Conservation (phyloP, 2,113 vertebrate genomes). For the Caranx ignobilis region DNA sequence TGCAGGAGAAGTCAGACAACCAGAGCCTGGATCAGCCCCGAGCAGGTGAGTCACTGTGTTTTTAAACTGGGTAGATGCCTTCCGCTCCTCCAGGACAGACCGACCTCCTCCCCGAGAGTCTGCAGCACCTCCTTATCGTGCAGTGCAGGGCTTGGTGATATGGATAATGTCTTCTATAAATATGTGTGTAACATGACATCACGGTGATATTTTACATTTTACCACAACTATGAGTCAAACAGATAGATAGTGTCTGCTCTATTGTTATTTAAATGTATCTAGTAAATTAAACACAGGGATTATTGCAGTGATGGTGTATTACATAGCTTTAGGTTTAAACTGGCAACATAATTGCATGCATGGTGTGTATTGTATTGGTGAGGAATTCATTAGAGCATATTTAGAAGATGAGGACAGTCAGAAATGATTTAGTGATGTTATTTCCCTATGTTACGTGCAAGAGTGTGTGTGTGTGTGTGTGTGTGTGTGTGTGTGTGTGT, state of each 20-base stretch:
- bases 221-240: background rate
- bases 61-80: background rate
- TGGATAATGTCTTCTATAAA: background rate
- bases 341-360: background rate
- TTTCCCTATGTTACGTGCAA: background rate
- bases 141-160: background rate
- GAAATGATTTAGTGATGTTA: background rate
- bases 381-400: background rate
- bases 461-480: background rate
- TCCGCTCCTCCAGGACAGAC: constrained; percentile 20
- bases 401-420: background rate
- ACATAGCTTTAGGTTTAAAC: no score
- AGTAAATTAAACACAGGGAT: background rate
- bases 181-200: background rate
- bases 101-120: background rate
- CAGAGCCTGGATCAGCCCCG: constrained; percentile 77
- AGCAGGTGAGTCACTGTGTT: constrained; percentile 78
- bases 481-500: background rate
- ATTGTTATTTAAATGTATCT: background rate
- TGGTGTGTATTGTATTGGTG: background rate
- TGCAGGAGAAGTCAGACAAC: constrained; percentile 81
- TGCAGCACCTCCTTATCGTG: background rate
- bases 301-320: background rate
- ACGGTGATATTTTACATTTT: background rate
- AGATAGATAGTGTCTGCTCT: background rate